A percentile compares a stretch with the other conserved stretches of the same genome.
phyloP scores from a whole-genome alignment of 2,888 invertebrate genomes.

The Linyphia triangularis region DNA sequence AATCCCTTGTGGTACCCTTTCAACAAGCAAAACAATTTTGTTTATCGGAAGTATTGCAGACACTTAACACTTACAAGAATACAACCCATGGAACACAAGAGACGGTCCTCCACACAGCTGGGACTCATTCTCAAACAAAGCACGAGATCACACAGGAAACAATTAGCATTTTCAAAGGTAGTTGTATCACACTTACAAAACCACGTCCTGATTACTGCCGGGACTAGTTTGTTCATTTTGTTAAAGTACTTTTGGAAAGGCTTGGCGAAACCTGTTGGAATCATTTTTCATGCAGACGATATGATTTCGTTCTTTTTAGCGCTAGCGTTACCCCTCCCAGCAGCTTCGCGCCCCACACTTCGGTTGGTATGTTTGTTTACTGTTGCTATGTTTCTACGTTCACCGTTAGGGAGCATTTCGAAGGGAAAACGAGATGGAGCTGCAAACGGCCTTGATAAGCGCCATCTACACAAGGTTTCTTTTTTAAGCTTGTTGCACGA shows the following conservation, averaged over 20 bases:
- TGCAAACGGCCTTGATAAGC: background rate
- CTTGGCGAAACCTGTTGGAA: background rate
- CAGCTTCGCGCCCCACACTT: background rate
- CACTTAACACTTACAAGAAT: background rate
- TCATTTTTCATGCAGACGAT: background rate
- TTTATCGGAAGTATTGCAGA: background rate
- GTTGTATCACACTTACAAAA: slow-evolving; percentile 59
- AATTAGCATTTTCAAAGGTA: slow-evolving; percentile 25
- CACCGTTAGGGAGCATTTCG: background rate
- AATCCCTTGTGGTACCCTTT: background rate
- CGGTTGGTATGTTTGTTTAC: background rate
- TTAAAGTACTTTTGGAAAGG: background rate
- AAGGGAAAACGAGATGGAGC: background rate
- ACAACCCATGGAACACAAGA: background rate
- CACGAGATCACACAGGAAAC: slow-evolving; percentile 37
- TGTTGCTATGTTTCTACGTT: background rate
- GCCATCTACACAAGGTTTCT: background rate
- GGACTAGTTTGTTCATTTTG: slow-evolving; percentile 38
- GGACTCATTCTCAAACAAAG: slow-evolving; percentile 23
- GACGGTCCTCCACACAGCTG: background rate
- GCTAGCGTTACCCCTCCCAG: background rate
- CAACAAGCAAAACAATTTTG: background rate
- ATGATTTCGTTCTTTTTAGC: background rate
- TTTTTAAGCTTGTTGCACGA: background rate
- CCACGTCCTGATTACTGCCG: slow-evolving; percentile 38